Percentiles rank a stretch among this genome's conserved stretches.
Conservation (phyloP, 2,888 invertebrate genomes). For the Caenorhabditis sp. region DNA sequence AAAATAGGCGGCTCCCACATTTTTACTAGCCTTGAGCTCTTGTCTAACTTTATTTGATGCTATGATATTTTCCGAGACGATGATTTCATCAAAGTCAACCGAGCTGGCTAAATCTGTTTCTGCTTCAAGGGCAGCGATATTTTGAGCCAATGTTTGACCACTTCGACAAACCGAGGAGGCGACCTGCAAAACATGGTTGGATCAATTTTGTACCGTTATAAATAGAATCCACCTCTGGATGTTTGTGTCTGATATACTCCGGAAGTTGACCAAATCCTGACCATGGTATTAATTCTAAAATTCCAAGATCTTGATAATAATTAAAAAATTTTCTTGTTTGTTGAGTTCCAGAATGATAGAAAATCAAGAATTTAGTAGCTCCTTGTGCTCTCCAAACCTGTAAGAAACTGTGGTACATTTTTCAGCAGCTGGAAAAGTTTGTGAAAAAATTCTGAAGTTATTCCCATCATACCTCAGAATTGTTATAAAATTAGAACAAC, state of each 20-base stretch:
- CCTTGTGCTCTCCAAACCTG: slow-evolving; percentile 47
- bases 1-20: slow-evolving; percentile 20
- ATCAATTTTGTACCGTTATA: background rate
- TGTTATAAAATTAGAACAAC: no score
- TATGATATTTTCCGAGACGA: slow-evolving; percentile 14
- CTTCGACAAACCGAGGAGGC: slow-evolving; percentile 42
- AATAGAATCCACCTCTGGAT: background rate
- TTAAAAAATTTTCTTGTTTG: slow-evolving; percentile 37
- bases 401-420: slow-evolving; percentile 31
- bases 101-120: slow-evolving; percentile 35
- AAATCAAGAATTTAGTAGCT: slow-evolving; percentile 48
- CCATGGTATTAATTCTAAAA: slow-evolving; percentile 22
- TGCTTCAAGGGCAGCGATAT: slow-evolving; percentile 46
- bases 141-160: slow-evolving; percentile 47
- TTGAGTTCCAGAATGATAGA: slow-evolving; percentile 45
- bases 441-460: no score
- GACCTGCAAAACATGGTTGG: slow-evolving; percentile 26
- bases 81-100: slow-evolving; percentile 53
- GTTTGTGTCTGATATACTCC: background rate
- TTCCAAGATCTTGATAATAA: slow-evolving; percentile 29
- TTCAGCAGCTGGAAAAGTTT: slow-evolving; percentile 14
- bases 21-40: slow-evolving; percentile 7
- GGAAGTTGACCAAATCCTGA: slow-evolving; percentile 20
- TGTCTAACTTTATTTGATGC: slow-evolving; percentile 13
- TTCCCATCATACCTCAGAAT: no score